Percentiles rank a stretch among this genome's conserved stretches.
These are phyloP conservation scores for Callionymus lyra DNA, from an alignment of 2,113 vertebrate genomes.

Conservation along the genomic window DNA sequence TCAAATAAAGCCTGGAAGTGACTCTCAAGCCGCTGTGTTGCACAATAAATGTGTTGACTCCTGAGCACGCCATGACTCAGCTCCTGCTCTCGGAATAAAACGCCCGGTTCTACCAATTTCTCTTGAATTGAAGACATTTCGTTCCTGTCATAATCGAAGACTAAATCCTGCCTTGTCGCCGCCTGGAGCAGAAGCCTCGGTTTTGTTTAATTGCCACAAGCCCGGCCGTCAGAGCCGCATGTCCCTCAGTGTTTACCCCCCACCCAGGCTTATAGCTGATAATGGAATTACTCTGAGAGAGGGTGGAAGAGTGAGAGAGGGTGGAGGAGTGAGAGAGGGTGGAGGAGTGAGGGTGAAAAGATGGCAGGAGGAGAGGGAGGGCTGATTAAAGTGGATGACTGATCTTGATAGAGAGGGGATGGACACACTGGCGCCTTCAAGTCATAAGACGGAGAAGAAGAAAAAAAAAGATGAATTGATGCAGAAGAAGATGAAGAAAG, in stretches of 20 bases:
- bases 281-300: slow-evolving; percentile 62
- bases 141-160: slow-evolving; percentile 47
- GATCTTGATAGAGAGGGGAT: slow-evolving; percentile 8
- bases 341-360: slow-evolving; percentile 23
- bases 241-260: slow-evolving; percentile 54
- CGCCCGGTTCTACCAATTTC: slow-evolving; percentile 20
- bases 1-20: slow-evolving; percentile 9
- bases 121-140: slow-evolving; percentile 45
- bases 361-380: slow-evolving; percentile 20
- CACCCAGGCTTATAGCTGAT: slow-evolving; percentile 56
- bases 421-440: slow-evolving; percentile 3
- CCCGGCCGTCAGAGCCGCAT: slow-evolving; percentile 46
- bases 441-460: slow-evolving; percentile 7
- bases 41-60: slow-evolving; percentile 16
- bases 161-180: slow-evolving; percentile 50
- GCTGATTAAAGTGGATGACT: neutral
- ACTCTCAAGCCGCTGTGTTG: slow-evolving; percentile 5
- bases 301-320: no score
- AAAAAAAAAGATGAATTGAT: slow-evolving; percentile 9
- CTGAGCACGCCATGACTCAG: slow-evolving; percentile 38
- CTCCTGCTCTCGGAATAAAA: slow-evolving; percentile 30
- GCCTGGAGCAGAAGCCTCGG: slow-evolving; percentile 37
- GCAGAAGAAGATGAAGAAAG: no score
- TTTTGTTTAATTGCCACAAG: slow-evolving; percentile 62
- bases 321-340: slow-evolving; percentile 22